Percentiles rank a stretch among this genome's conserved stretches.
Evolutionary conservation across 2,888 invertebrate species (phyloP).

Genomic region (Drosophila ustulata): DNA sequence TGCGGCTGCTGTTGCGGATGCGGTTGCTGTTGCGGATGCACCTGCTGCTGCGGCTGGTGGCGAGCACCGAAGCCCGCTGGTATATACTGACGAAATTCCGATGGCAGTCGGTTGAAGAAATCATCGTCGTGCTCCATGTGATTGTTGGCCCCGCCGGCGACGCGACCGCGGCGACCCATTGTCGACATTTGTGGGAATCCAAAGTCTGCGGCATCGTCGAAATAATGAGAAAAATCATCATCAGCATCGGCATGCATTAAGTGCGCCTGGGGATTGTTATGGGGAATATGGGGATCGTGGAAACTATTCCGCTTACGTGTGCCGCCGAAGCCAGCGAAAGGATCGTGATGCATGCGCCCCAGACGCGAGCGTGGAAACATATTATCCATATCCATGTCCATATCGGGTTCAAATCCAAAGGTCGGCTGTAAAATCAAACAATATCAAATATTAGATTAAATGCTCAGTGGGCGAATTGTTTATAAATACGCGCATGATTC

Average conservation of each 20-base stretch:
- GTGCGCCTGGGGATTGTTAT: slow-evolving; percentile 52
- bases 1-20: slow-evolving; percentile 41
- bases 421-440: slow-evolving; percentile 75
- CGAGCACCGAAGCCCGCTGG: slow-evolving; percentile 83
- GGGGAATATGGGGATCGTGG: slow-evolving; percentile 72
- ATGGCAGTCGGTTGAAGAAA: slow-evolving; percentile 84
- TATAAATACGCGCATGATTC: slow-evolving; percentile 74
- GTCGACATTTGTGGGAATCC: slow-evolving; percentile 83
- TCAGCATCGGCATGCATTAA: slow-evolving; percentile 75
- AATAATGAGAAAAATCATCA: slow-evolving; percentile 75
- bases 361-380: slow-evolving; percentile 83
- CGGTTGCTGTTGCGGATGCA: slow-evolving; percentile 28
- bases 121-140: slow-evolving; percentile 76
- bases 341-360: slow-evolving; percentile 83
- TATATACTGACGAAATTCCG: slow-evolving; percentile 85
- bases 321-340: slow-evolving; percentile 82
- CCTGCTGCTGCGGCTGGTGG: slow-evolving; percentile 49
- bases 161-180: slow-evolving; percentile 80
- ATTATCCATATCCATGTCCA: slow-evolving; percentile 83
- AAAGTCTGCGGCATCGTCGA: slow-evolving; percentile 83
- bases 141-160: slow-evolving; percentile 54
- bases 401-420: slow-evolving; percentile 83
- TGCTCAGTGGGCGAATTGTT: slow-evolving; percentile 62
- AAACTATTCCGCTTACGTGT: slow-evolving; percentile 84
- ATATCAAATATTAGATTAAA: slow-evolving; percentile 22